A percentile compares a stretch with the other conserved stretches of the same genome.
These are phyloP conservation scores for Drosophila athabasca DNA, from an alignment of 1,140 invertebrate species.

Conservation along the genomic window DNA sequence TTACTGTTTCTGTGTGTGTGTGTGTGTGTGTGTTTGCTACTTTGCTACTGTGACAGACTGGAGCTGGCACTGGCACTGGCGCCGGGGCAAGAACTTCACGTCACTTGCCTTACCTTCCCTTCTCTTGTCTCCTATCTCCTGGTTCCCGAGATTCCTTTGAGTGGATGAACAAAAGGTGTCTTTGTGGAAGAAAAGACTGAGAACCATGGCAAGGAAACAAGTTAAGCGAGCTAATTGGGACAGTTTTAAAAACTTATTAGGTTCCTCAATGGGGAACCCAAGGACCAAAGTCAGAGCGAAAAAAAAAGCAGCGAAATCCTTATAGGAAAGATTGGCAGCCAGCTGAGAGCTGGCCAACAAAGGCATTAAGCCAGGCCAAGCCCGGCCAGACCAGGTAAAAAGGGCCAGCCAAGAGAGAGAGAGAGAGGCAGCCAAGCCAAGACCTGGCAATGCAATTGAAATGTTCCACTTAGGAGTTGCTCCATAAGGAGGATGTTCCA, in stretches of 20 bases:
- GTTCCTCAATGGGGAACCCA: slow-evolving; percentile 44
- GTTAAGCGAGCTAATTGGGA: slow-evolving; percentile 68
- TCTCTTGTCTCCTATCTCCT: not conserved
- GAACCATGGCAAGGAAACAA: slow-evolving; percentile 25
- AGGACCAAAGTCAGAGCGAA: slow-evolving; percentile 11
- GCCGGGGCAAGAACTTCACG: slow-evolving; percentile 3
- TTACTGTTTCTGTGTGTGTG: slow-evolving; percentile 1
- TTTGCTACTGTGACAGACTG: slow-evolving; percentile 43
- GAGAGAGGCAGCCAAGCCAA: not conserved
- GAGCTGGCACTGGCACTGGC: slow-evolving; percentile 32
- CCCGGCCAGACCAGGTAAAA: not conserved
- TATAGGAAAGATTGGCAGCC: not conserved
- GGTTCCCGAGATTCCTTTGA: slow-evolving; percentile 46
- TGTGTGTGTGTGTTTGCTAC: slow-evolving; percentile 24
- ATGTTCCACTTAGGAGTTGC: not conserved
- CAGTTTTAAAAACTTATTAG: slow-evolving; percentile 73
- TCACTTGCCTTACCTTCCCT: too few relatives aligned
- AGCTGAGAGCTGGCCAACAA: slow-evolving; percentile 26
- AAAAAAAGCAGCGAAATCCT: slow-evolving; percentile 12
- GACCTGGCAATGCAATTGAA: slow-evolving; percentile 10
- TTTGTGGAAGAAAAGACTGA: slow-evolving; percentile 38
- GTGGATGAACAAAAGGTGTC: slow-evolving; percentile 64
- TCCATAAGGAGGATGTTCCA: slow-evolving; percentile 25
- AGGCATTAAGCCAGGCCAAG: slow-evolving; percentile 11
- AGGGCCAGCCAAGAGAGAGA: not conserved